A percentile compares a stretch with the other conserved stretches of the same genome.
These are phyloP conservation scores for Dioctria rufipes DNA, from an alignment of 2,888 invertebrate genomes.

Conservation along the genomic window DNA sequence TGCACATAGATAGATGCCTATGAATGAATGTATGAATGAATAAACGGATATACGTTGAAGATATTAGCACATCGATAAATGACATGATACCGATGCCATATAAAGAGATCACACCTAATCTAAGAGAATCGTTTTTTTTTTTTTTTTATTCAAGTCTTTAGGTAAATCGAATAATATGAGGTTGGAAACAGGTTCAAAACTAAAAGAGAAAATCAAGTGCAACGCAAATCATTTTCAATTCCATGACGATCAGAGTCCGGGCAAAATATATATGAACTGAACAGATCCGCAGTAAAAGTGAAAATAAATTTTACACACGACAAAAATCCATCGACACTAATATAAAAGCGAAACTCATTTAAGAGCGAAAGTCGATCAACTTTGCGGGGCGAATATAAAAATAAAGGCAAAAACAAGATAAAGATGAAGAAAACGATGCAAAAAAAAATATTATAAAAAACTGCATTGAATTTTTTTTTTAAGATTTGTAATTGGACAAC, in stretches of 20 bases:
- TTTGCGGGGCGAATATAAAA: slow-evolving; percentile 7
- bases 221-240: slow-evolving; percentile 6
- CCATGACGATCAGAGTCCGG: slow-evolving; percentile 1
- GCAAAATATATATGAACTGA: slow-evolving; percentile 7
- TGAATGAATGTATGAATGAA: too few relatives aligned
- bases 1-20: too few relatives aligned
- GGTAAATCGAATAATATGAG: slow-evolving; percentile 9
- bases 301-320: slow-evolving; percentile 14
- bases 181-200: slow-evolving; percentile 41
- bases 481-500: slow-evolving; percentile 32
- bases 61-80: too few relatives aligned
- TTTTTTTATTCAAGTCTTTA: not conserved
- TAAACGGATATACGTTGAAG: too few relatives aligned
- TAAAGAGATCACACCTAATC: too few relatives aligned
- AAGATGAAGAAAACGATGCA: too few relatives aligned
- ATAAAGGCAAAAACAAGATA: not conserved
- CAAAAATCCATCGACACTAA: slow-evolving; percentile 2
- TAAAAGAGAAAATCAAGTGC: slow-evolving; percentile 48
- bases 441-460: not conserved
- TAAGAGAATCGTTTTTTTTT: too few relatives aligned
- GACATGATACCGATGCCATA: too few relatives aligned
- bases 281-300: slow-evolving; percentile 30
- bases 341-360: slow-evolving; percentile 26
- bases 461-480: not conserved
- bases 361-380: slow-evolving; percentile 47